Evolutionary conservation across 2,888 invertebrate genomes (phyloP).

Genomic region (Oxyscelio sp.): DNA sequence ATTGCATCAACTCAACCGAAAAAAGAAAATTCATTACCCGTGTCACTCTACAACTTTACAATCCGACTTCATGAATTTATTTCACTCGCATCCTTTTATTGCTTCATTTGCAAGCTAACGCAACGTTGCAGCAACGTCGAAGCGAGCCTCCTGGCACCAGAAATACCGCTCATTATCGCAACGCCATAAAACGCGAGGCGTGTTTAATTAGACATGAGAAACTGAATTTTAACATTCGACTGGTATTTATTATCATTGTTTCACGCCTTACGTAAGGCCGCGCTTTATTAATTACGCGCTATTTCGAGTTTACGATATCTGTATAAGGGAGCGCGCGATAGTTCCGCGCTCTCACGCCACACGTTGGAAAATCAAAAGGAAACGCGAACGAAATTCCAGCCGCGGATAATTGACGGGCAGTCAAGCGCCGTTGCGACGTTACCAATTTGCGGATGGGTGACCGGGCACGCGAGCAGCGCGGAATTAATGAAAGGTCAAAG

Average conservation of each 20-base stretch:
- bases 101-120: not conserved
- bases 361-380: too few species aligned
- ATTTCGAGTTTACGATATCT: too few species aligned
- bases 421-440: not conserved
- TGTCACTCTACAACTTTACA: too few species aligned
- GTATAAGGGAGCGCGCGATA: too few species aligned
- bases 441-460: not conserved
- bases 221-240: slow-evolving; percentile 12
- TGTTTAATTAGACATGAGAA: slow-evolving; percentile 10
- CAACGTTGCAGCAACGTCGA: not conserved
- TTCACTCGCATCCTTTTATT: too few species aligned
- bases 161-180: not conserved
- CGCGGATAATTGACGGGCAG: too few species aligned
- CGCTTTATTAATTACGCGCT: not conserved
- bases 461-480: too few species aligned
- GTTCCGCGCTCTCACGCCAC: too few species aligned
- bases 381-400: too few species aligned
- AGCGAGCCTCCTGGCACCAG: not conserved
- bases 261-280: slow-evolving; percentile 4
- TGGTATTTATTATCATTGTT: slow-evolving; percentile 12
- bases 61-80: too few species aligned
- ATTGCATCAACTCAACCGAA: too few species aligned
- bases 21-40: too few species aligned
- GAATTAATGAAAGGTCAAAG: slow-evolving; percentile 61
- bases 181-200: not conserved